Percentiles rank a stretch among this genome's conserved stretches.
These are phyloP conservation scores for Graphium colonna DNA, from an alignment of 2,888 invertebrate species.

Conservation along the genomic window DNA sequence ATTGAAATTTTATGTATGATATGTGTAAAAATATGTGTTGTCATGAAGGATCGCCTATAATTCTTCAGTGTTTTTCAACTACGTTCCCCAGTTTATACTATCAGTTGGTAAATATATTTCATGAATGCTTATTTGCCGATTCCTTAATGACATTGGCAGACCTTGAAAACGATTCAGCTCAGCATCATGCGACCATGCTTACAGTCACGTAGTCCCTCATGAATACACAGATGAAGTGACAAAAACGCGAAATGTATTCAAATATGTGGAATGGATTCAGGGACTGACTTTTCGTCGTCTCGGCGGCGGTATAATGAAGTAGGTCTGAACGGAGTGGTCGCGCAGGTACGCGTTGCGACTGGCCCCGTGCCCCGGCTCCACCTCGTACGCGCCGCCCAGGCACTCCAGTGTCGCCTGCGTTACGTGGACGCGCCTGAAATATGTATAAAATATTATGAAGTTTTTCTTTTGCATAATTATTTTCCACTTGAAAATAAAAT, in stretches of 20 bases:
- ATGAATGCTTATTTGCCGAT: background rate
- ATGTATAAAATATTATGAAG: slow-evolving; percentile 1
- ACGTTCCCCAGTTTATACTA: too few relatives aligned
- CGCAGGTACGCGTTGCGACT: slow-evolving; percentile 90
- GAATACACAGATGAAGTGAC: background rate
- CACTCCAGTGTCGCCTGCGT: slow-evolving; percentile 92
- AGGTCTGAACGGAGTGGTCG: slow-evolving; percentile 92
- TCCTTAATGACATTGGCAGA: background rate
- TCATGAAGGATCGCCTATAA: too few relatives aligned
- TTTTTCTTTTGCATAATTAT: too few relatives aligned
- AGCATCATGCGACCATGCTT: background rate
- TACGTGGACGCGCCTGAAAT: slow-evolving; percentile 87
- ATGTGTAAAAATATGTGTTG: background rate
- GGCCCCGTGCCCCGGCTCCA: slow-evolving; percentile 92
- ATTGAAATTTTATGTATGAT: too few relatives aligned
- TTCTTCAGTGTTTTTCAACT: too few relatives aligned
- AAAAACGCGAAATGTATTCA: background rate
- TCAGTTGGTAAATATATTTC: background rate
- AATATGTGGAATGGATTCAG: too few relatives aligned
- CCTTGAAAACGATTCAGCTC: background rate
- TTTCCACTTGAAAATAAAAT: too few relatives aligned
- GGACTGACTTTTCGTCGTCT: slow-evolving; percentile 92
- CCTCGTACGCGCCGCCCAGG: slow-evolving; percentile 93
- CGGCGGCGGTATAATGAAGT: slow-evolving; percentile 93
- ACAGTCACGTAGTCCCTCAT: background rate